Evolutionary conservation across 92 coral and sea anemone species (phyloP), one percentile per base, ranked within the genome.

Genomic region (Bergia puertoricense): DNA sequence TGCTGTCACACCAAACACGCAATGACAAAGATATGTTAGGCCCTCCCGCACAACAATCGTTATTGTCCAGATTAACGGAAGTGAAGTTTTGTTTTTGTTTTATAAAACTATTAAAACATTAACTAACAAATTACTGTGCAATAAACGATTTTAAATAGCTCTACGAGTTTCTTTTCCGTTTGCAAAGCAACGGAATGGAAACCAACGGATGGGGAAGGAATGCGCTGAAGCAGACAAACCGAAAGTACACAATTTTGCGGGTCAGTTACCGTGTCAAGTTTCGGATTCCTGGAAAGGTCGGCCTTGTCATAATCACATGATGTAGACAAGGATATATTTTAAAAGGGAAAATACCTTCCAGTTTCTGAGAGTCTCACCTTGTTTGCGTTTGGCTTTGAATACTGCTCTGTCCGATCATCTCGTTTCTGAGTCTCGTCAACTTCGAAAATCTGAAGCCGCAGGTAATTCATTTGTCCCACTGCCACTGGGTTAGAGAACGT

Each of bases 361-460:
- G 9, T n/a, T 68, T 43, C 67, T 45, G 46, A 48, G 43, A 71
- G 45, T 30, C 79, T 69, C 77, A 84, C 79, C 86, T 83, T 83
- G 11, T 83, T 69, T 30, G 30, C 30, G 18, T 42, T 42, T 9
- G 72, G 11, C 22, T 62, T 20, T 5, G 50, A 81, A 18, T 14
- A 18, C 42, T 7, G 77, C 42, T 71, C 62, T 14, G 36, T 11
- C 39, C n/a, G 30, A 4, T 72, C 79, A 51, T 46, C 75, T 36
- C 77, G 38, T 38, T 18, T 84, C 78, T 84, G 79, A 84, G 36
- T 16, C 22, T 69, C 87, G 62, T 73, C 62, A 71, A 84, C 79
- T 84, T 71, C 87, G n/a, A 68, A 84, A 71, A 84, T 68, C 37
- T 84, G 87, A 71, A 84, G 44, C 43, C 87, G 79, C 2, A 84